Evolutionary conservation across 2,888 invertebrate genomes (phyloP).

Genomic region (Ochropleura plecta): DNA sequence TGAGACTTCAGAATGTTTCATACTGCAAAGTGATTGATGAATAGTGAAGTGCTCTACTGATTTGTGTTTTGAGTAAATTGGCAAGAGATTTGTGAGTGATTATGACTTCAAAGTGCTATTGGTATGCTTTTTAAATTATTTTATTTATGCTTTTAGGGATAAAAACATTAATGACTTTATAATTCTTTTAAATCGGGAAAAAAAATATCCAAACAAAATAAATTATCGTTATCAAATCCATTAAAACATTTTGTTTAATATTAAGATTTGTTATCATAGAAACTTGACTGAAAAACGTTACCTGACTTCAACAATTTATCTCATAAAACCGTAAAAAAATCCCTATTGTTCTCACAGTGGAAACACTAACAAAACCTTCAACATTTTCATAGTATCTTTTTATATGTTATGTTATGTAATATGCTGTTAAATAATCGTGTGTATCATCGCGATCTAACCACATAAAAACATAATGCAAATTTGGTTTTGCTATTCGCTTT

Average conservation of each 20-base stretch:
- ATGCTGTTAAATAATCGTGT: constrained; percentile 4
- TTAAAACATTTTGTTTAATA: background rate
- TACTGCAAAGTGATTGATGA: constrained; percentile 46
- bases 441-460: constrained; percentile 17
- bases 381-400: too few species aligned
- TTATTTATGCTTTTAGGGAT: background rate
- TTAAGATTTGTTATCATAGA: background rate
- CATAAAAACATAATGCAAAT: background rate
- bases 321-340: background rate
- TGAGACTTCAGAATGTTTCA: constrained; percentile 45
- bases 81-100: constrained; percentile 66
- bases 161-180: too few species aligned
- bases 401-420: too few species aligned
- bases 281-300: background rate
- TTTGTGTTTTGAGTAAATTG: constrained; percentile 77
- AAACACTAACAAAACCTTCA: background rate
- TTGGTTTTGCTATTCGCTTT: background rate
- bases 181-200: background rate
- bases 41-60: constrained; percentile 71
- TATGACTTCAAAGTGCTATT: constrained; percentile 44
- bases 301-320: background rate
- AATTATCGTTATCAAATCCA: background rate
- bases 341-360: background rate
- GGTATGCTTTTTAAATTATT: constrained; percentile 53
- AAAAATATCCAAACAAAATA: background rate